Conservation (phyloP, 2,797 vertebrate species). For the Rhinichthys osculus region DNA sequence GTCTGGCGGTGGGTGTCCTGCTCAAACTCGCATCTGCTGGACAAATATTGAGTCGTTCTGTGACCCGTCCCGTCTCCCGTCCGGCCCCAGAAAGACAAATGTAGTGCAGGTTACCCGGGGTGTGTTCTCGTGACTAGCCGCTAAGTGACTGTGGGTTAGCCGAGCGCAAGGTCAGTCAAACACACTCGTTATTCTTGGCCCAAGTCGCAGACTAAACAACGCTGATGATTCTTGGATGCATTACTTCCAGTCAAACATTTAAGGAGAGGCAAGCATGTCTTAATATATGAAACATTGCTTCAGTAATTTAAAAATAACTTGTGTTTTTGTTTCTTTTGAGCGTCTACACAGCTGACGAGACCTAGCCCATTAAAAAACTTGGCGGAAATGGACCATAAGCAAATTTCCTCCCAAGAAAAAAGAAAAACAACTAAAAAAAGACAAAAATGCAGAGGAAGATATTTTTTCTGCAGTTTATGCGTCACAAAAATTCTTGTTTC, state of each 20-base stretch:
- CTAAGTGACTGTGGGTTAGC: conserved; percentile 40
- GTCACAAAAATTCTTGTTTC: too few relatives aligned
- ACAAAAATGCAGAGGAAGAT: conserved; percentile 4
- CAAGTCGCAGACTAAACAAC: background rate
- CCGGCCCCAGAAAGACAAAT: conserved; percentile 14
- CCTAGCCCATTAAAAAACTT: background rate
- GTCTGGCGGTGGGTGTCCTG: background rate
- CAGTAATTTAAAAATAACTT: conserved; percentile 15
- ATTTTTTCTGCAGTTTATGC: background rate
- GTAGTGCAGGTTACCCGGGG: background rate
- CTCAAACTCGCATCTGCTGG: background rate
- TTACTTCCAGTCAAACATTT: conserved; percentile 3
- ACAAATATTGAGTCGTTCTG: conserved; percentile 6
- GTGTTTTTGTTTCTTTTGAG: conserved; percentile 18
- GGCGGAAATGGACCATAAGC: conserved; percentile 19
- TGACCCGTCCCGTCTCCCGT: background rate
- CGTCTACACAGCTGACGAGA: background rate
- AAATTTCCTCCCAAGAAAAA: background rate
- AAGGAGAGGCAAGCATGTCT: background rate
- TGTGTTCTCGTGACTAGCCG: conserved; percentile 14
- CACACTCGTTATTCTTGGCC: conserved; percentile 35
- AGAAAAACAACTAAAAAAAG: background rate
- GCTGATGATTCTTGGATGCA: background rate
- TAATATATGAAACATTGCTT: background rate
- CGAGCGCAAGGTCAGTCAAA: conserved; percentile 40